A percentile compares a stretch with the other conserved stretches of the same genome.
Evolutionary conservation across 2,888 invertebrate species (phyloP).

Genomic region (Cacoxenus indagator): DNA sequence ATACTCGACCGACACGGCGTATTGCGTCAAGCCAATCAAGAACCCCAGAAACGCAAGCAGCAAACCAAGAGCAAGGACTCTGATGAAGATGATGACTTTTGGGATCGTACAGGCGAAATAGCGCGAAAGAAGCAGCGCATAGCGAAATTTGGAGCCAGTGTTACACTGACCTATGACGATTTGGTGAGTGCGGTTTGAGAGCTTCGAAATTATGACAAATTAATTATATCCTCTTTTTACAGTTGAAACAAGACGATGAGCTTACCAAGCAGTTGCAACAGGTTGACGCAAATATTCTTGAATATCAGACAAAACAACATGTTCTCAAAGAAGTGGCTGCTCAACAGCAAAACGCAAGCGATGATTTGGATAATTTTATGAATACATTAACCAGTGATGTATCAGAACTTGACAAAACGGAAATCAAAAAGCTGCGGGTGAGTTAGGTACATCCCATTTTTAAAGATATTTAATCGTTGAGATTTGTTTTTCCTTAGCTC

Average conservation of each 20-base stretch:
- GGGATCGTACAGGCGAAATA: conserved; percentile 94
- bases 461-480: neutral
- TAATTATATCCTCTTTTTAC: conserved; percentile 2
- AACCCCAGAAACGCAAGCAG: conserved; percentile 83
- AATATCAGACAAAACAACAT: conserved; percentile 71
- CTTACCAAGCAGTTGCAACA: conserved; percentile 75
- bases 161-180: conserved; percentile 76
- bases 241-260: conserved; percentile 63
- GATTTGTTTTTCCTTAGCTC: conserved; percentile 68
- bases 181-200: conserved; percentile 71
- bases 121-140: conserved; percentile 87
- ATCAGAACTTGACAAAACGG: conserved; percentile 76
- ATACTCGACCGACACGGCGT: conserved; percentile 90
- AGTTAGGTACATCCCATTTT: conserved; percentile 24
- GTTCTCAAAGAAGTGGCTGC: conserved; percentile 53
- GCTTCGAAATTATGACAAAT: neutral
- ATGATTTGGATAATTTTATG: conserved; percentile 90
- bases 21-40: conserved; percentile 87
- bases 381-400: conserved; percentile 75
- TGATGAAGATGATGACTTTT: conserved; percentile 96
- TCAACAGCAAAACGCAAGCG: conserved; percentile 71
- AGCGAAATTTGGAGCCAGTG: conserved; percentile 48
- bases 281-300: conserved; percentile 73
- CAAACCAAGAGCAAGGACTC: conserved; percentile 85
- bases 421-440: conserved; percentile 74